Base-by-base conservation (phyloP, 2,797 vertebrate species). In the Alectoris magna region DNA sequence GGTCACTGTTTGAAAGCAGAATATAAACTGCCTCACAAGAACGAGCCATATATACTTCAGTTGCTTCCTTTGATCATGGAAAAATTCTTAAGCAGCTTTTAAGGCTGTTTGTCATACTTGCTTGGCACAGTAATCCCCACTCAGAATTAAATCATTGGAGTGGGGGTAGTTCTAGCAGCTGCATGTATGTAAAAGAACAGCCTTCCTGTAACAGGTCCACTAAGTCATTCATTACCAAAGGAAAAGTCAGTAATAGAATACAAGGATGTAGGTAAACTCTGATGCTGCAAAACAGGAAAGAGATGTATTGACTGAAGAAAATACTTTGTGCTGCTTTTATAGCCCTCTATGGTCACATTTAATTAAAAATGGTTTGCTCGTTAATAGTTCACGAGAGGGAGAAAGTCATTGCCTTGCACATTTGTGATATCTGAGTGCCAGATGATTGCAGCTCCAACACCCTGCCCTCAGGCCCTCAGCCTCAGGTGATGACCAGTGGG, bases 41-140 rank as follows among this genome's bases (percentile, higher is more conserved):
- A 82, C 80, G 73, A 23, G 48, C 64, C 73, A 31, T 34, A 16
- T 23, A 56, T 22, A 58, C 34, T 87, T 34, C 39, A 91, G 38
- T 15, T 2, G 5, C 62, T 78, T 67, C 44, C 64, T 96, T 92
- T 88, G 81, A 94, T 85, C 51, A 10, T 7, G 14, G 66, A 71
- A 80, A 87, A 89, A 74, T 49, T 71, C 68, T 68, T 74, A 88
- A 63, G 70, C 18, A 91, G 91, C 75, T 89, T 88, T 84, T 29
- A 88, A 77, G 73, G 44, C 48, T 29, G 31, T 63, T 58, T 2
- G 0, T 53, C 68, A 36, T 31, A 60, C 9, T n/a, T 77, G 21
- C 48, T 26, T 84, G 73, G 81, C 68, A 87, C 34, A 70, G 60
- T 82, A 91, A 93, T 79, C 22, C 39, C 36, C 53, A 14, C 56